Conservation (phyloP, 1,140 invertebrate genomes). For the Drosophila novamexicana region DNA sequence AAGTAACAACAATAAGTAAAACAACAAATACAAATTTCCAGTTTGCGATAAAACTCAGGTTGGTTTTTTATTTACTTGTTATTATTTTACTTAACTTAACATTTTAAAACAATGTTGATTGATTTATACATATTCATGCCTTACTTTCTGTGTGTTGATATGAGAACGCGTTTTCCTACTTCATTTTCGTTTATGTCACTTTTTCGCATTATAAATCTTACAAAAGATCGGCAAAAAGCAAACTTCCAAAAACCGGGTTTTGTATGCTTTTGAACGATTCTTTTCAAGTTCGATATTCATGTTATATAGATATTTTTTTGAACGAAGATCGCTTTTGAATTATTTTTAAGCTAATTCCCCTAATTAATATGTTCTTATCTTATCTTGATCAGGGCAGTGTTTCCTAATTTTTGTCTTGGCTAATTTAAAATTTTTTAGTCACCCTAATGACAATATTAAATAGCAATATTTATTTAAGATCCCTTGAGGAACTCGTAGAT, state of each 20-base stretch:
- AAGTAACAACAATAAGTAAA: constrained; percentile 33
- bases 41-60: constrained; percentile 56
- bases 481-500: too few species aligned
- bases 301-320: neutral
- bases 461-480: too few species aligned
- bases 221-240: constrained; percentile 2
- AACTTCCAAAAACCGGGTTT: neutral
- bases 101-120: constrained; percentile 13
- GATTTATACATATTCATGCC: constrained; percentile 22
- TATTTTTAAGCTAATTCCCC: too few species aligned
- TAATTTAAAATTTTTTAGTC: too few species aligned
- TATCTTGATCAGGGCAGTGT: too few species aligned
- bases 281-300: too few species aligned
- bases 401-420: too few species aligned
- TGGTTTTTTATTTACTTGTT: constrained; percentile 27
- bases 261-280: neutral
- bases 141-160: constrained; percentile 56
- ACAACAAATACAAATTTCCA: constrained; percentile 39
- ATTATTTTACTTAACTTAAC: constrained; percentile 34
- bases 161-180: constrained; percentile 24
- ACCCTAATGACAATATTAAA: too few species aligned
- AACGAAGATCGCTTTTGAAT: too few species aligned
- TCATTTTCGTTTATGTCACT: neutral
- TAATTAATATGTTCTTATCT: too few species aligned
- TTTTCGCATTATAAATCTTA: neutral